Evolutionary conservation across 2,113 vertebrate species (phyloP).

Genomic region (Lepus timidus): DNA sequence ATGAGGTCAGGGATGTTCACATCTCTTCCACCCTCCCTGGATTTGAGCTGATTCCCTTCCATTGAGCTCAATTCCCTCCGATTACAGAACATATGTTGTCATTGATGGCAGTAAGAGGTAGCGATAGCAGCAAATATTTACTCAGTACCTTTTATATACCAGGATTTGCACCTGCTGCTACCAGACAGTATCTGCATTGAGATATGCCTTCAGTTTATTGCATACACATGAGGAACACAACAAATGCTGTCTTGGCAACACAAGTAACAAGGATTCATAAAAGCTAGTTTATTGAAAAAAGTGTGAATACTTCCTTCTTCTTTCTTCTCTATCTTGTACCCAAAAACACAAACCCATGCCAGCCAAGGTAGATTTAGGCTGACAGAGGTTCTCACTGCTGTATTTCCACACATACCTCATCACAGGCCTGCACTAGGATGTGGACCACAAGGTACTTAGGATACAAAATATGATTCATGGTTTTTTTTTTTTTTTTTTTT

Average conservation of each 20-base stretch:
- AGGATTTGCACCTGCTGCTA: not conserved
- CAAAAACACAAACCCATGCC: not conserved
- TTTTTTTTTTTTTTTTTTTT: too few species aligned
- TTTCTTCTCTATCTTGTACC: not conserved
- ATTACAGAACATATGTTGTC: not conserved
- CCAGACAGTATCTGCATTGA: not conserved
- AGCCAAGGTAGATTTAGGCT: not conserved
- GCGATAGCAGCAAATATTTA: not conserved
- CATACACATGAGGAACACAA: not conserved
- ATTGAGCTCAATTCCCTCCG: too few species aligned
- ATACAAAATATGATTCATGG: not conserved
- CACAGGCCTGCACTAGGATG: not conserved
- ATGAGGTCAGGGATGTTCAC: not conserved
- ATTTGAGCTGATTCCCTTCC: not conserved
- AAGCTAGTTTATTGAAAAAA: not conserved
- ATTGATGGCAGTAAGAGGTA: not conserved
- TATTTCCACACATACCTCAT: not conserved
- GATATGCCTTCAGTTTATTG: not conserved
- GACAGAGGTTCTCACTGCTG: not conserved
- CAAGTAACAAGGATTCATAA: not conserved
- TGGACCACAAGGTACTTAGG: not conserved
- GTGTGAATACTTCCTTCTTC: not conserved
- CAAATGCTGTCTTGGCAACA: not conserved
- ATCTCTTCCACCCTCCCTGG: not conserved
- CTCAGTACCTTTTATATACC: not conserved